Evolutionary conservation across 2,888 invertebrate genomes (phyloP).

Genomic region (Ectemnius cavifrons): DNA sequence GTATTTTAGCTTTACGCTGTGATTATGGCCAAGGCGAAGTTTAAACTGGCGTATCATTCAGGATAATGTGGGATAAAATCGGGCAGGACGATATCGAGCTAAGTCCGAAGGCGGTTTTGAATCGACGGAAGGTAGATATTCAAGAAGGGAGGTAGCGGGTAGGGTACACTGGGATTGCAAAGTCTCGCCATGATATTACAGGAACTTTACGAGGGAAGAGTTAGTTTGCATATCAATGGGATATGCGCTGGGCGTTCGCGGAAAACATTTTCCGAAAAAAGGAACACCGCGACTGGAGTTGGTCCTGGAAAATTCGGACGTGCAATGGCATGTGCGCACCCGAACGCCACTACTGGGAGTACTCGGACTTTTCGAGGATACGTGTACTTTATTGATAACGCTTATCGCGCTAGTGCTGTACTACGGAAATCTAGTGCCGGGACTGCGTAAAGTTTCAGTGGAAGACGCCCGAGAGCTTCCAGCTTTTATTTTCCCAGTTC

Average conservation of each 20-base stretch:
- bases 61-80: slow-evolving; percentile 68
- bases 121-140: slow-evolving; percentile 35
- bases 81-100: slow-evolving; percentile 55
- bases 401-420: slow-evolving; percentile 47
- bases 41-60: slow-evolving; percentile 70
- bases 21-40: slow-evolving; percentile 69
- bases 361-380: slow-evolving; percentile 44
- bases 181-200: slow-evolving; percentile 65
- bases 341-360: neutral
- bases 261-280: slow-evolving; percentile 53
- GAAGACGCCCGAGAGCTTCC: slow-evolving; percentile 40
- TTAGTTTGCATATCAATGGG: slow-evolving; percentile 72
- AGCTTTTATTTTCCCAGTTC: slow-evolving; percentile 43
- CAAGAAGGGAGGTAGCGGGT: neutral
- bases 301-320: slow-evolving; percentile 43
- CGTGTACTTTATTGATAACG: slow-evolving; percentile 59
- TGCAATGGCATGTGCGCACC: slow-evolving; percentile 6
- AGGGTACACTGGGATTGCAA: slow-evolving; percentile 45
- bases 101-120: slow-evolving; percentile 50
- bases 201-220: slow-evolving; percentile 69
- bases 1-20: slow-evolving; percentile 68
- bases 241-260: slow-evolving; percentile 44
- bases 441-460: slow-evolving; percentile 44
- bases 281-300: slow-evolving; percentile 26
- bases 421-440: slow-evolving; percentile 22